Evolutionary conservation across 2,888 invertebrate species (phyloP).

Genomic region (Lasioglossum pauxillum): DNA sequence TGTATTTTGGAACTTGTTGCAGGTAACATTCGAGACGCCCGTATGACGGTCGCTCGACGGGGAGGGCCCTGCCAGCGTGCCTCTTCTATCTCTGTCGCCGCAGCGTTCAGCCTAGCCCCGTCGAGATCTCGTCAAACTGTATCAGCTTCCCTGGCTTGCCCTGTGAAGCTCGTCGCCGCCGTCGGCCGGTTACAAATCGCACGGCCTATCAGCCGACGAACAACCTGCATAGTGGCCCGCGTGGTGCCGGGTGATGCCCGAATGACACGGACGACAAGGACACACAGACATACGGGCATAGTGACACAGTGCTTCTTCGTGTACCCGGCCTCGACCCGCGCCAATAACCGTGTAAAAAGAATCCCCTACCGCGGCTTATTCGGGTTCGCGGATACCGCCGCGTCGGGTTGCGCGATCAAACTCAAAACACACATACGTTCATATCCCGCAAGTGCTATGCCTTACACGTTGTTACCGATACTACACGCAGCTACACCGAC

Average conservation of each 20-base stretch:
- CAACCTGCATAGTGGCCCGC: conserved; percentile 18
- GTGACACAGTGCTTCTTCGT: conserved; percentile 27
- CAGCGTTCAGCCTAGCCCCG: conserved; percentile 81
- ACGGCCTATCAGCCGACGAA: conserved; percentile 40
- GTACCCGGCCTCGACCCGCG: neutral
- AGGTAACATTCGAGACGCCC: conserved; percentile 83
- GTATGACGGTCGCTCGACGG: conserved; percentile 83
- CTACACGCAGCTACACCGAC: conserved; percentile 43
- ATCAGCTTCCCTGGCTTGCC: conserved; percentile 52
- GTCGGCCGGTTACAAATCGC: conserved; percentile 27
- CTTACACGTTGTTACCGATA: conserved; percentile 56
- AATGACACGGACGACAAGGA: conserved; percentile 24
- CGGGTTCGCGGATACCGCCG: neutral
- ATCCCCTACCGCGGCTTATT: neutral
- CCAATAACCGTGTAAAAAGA: neutral
- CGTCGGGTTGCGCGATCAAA: conserved; percentile 30
- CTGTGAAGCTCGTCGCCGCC: conserved; percentile 52
- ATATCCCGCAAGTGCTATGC: conserved; percentile 73
- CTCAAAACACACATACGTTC: conserved; percentile 53
- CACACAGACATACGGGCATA: conserved; percentile 4
- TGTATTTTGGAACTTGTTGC: conserved; percentile 47
- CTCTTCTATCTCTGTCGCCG: conserved; percentile 78
- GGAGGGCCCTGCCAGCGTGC: conserved; percentile 81
- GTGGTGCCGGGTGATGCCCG: conserved; percentile 9
- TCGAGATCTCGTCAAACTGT: conserved; percentile 64